Base-by-base conservation (phyloP, 2,888 invertebrate genomes). In the Sinelater perroti region DNA sequence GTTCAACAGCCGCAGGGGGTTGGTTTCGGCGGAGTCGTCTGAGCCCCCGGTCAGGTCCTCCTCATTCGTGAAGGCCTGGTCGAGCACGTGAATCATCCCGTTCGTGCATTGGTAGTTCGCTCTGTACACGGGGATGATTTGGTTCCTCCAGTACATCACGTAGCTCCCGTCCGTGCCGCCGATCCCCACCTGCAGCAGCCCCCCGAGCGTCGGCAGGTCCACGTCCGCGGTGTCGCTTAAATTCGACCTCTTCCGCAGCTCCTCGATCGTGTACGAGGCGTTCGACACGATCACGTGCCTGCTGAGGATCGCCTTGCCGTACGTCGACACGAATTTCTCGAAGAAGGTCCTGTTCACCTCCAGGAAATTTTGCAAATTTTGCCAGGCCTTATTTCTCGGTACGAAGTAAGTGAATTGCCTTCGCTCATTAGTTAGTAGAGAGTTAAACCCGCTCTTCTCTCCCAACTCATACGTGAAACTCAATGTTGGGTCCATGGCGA, bases 71-170 rank as follows among this genome's bases (percentile, higher is more conserved):
- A 96, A 86, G 2, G 94, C 93, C 66, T 85, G 85, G 74, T 95
- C 94, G 71, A 97, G 91, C 60, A 95, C 90, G 77, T 97, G 96
- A 64, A 97, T 93, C 66, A 95, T 89, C 28, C 97, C 97, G 76
- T 97, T 95, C 76, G 91, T 94, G 77, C 96, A 96, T 70, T 93
- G 90, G 10, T 96, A 93, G 78, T 97, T 93, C 1, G 95, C 89
- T 61, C 95, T 87, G 74, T 88, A 85, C 36, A 95, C 90, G 69
- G 87, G 86, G 65, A 94, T 89, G 82, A 86, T 86, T 72, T 86
- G 86, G 54, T 88, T 87, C 3, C 70, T 57, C 71, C 73, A 75
- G 24, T 64, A 63, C 3, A 76, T 63, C 42, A 64, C 69, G 49
- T 68, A 72, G 0, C 57, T 59, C 2, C 62, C 68, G 13, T 68